Evolutionary conservation across 2,797 vertebrate genomes (phyloP).

Genomic region (Lindbergichthys nudifrons): DNA sequence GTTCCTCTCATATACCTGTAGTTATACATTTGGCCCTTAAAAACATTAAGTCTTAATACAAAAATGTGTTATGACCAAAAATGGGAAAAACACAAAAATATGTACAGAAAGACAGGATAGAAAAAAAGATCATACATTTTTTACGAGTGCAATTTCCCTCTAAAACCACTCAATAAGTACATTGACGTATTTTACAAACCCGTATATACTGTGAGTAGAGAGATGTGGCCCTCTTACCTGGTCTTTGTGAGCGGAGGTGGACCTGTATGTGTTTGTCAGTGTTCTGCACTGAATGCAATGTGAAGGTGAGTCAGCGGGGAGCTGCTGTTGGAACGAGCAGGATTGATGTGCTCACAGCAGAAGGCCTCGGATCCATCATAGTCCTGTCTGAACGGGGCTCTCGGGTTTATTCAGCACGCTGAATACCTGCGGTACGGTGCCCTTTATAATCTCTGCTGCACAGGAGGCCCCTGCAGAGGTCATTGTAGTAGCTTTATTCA

Average conservation of each 20-base stretch:
- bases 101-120: not conserved
- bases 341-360: conserved; percentile 78
- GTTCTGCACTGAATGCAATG: conserved; percentile 69
- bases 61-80: not conserved
- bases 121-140: not conserved
- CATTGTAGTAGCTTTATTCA: conserved; percentile 46
- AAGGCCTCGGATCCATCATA: conserved; percentile 73
- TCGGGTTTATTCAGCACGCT: conserved; percentile 45
- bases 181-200: not conserved
- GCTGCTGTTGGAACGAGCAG: conserved; percentile 72
- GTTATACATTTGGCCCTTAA: not conserved
- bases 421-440: conserved; percentile 56
- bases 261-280: conserved; percentile 59
- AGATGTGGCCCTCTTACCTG: conserved; percentile 29
- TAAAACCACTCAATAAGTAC: not conserved
- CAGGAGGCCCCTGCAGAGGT: conserved; percentile 60
- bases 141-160: not conserved
- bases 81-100: not conserved
- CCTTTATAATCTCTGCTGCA: conserved; percentile 63
- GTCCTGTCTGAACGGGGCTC: conserved; percentile 62
- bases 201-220: not conserved
- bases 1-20: not conserved
- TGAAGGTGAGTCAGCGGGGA: conserved; percentile 79
- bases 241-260: conserved; percentile 38
- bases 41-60: not conserved